These are phyloP conservation scores for Phanerotoma sp. DNA, from an alignment of 2,888 invertebrate species.

Conservation along the genomic window DNA sequence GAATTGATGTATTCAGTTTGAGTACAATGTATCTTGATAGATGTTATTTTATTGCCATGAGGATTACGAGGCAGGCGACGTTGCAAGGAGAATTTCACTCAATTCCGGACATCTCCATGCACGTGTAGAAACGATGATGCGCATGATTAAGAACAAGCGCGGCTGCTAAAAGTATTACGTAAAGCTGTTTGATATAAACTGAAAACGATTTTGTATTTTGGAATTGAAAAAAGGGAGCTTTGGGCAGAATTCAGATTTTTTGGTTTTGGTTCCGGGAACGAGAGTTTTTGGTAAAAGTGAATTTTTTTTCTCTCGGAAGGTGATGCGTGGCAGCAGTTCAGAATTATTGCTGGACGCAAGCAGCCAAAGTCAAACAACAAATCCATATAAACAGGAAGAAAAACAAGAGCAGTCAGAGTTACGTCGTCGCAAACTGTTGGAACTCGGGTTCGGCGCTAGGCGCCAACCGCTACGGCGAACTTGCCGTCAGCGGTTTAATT, in stretches of 20 bases:
- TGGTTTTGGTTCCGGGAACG: too few species aligned
- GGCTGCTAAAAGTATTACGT: too few species aligned
- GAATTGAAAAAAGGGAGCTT: too few species aligned
- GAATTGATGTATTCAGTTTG: neutral
- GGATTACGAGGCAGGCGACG: neutral
- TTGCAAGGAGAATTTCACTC: neutral
- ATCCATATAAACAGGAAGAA: conserved; percentile 54
- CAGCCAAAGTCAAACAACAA: conserved; percentile 64
- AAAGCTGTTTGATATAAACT: neutral
- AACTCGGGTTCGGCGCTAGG: conserved; percentile 55
- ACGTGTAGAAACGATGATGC: too few species aligned
- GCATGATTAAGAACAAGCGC: too few species aligned
- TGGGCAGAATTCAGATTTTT: too few species aligned
- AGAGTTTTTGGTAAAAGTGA: too few species aligned
- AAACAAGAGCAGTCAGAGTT: conserved; percentile 50
- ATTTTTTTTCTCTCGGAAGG: too few species aligned
- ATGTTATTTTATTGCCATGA: too few species aligned
- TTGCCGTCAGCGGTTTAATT: conserved; percentile 69
- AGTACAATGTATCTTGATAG: too few species aligned
- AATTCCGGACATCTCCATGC: too few species aligned
- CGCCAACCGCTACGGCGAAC: conserved; percentile 60
- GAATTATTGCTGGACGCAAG: conserved; percentile 76
- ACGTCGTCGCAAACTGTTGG: conserved; percentile 56
- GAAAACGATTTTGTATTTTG: conserved; percentile 13
- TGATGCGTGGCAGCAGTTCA: conserved; percentile 75